phyloP scores from a whole-genome alignment of 2,797 vertebrate genomes.

The Cyclura pinguis region DNA sequence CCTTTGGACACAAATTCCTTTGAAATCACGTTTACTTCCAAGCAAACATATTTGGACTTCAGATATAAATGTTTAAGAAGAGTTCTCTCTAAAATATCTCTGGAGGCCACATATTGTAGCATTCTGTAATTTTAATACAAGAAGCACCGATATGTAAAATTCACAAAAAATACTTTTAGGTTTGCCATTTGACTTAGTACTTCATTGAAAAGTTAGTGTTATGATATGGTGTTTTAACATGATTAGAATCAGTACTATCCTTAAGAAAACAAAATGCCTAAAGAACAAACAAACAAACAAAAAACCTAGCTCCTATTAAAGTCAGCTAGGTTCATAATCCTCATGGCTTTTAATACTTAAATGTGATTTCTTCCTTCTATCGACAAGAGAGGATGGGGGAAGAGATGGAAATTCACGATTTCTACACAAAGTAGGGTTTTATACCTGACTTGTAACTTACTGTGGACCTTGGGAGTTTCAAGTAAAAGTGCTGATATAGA shows the following conservation, averaged over 20 bases:
- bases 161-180: neutral
- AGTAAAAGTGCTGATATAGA: conserved; percentile 59
- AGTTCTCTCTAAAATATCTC: neutral
- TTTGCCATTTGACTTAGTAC: neutral
- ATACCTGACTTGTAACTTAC: conserved; percentile 26
- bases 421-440: conserved; percentile 35
- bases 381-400: too few relatives aligned
- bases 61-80: neutral
- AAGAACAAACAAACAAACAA: neutral
- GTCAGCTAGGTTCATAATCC: neutral
- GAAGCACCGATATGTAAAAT: neutral
- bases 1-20: neutral
- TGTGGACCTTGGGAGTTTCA: conserved; percentile 41
- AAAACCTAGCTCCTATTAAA: neutral
- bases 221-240: neutral
- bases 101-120: neutral
- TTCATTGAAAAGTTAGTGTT: neutral
- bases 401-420: neutral
- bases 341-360: neutral
- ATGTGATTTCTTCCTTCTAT: neutral
- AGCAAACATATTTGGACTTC: too few relatives aligned
- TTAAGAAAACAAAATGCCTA: neutral
- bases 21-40: neutral
- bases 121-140: neutral
- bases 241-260: neutral